Percentiles rank a stretch among this genome's conserved stretches.
These are phyloP conservation scores for Nibea albiflora DNA, from an alignment of 2,113 vertebrate genomes.

Conservation along the genomic window DNA sequence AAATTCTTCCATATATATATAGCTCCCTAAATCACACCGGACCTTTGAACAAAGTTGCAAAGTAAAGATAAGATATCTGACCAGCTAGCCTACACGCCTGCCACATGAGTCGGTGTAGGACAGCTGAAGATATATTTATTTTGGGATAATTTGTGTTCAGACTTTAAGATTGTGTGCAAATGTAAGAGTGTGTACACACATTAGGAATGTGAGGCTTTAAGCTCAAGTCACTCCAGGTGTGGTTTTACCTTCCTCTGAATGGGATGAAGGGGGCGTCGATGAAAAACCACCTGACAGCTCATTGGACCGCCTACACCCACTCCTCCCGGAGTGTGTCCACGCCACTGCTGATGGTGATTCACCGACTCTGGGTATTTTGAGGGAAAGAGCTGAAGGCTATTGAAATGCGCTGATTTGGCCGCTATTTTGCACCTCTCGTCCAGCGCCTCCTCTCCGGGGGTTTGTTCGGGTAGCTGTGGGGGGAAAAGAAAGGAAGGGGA, in stretches of 20 bases:
- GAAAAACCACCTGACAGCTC: slow-evolving; percentile 37
- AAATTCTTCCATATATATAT: too few relatives aligned
- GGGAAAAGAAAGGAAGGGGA: slow-evolving; percentile 1
- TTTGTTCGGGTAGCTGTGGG: neutral
- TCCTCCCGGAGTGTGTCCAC: neutral
- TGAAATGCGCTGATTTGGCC: neutral
- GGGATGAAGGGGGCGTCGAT: neutral
- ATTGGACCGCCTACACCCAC: slow-evolving; percentile 35
- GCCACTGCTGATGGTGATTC: slow-evolving; percentile 7
- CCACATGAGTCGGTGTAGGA: too few relatives aligned
- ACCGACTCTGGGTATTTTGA: neutral
- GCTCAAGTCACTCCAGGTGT: neutral
- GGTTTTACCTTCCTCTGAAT: neutral
- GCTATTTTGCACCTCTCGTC: neutral
- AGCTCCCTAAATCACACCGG: too few relatives aligned
- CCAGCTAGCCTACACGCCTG: too few relatives aligned
- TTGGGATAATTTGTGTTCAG: too few relatives aligned
- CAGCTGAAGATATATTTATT: too few relatives aligned
- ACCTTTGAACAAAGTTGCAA: too few relatives aligned
- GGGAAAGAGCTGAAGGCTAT: neutral
- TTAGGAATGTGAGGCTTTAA: too few relatives aligned
- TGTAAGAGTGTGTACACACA: too few relatives aligned
- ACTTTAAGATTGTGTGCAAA: too few relatives aligned
- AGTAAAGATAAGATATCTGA: too few relatives aligned
- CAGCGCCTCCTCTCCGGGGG: neutral